These are phyloP conservation scores for Amphipyra berbera DNA, from an alignment of 2,888 invertebrate species.

Conservation along the genomic window DNA sequence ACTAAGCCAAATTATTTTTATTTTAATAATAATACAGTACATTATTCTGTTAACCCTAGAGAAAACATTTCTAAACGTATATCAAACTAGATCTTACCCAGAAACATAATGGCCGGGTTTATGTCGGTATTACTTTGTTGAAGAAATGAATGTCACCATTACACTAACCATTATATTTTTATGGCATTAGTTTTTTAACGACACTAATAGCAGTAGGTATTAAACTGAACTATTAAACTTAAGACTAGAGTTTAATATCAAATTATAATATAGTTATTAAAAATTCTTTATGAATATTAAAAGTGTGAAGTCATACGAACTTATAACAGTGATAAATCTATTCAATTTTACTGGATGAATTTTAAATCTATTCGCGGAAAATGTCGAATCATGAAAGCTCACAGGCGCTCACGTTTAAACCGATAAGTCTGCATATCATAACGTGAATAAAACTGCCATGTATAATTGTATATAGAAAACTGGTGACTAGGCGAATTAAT, in stretches of 20 bases:
- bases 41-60: conserved; percentile 11
- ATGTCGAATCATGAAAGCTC: conserved; percentile 23
- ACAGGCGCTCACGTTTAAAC: conserved; percentile 4
- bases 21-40: too few species aligned
- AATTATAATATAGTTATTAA: conserved; percentile 23
- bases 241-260: conserved; percentile 18
- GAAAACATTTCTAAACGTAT: conserved; percentile 32
- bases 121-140: conserved; percentile 43
- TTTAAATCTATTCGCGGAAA: conserved; percentile 32
- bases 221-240: conserved; percentile 30
- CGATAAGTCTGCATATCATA: conserved; percentile 14
- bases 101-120: conserved; percentile 48
- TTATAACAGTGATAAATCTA: conserved; percentile 18
- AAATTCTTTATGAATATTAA: conserved; percentile 14
- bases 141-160: conserved; percentile 50
- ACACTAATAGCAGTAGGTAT: conserved; percentile 36
- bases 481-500: not conserved
- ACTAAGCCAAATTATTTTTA: too few species aligned
- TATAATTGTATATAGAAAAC: not conserved
- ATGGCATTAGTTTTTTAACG: conserved; percentile 44
- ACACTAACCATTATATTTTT: conserved; percentile 53
- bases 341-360: conserved; percentile 23
- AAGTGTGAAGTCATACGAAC: conserved; percentile 18
- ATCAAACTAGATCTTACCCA: conserved; percentile 38
- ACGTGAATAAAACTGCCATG: not conserved